Conservation (phyloP, 2,888 invertebrate genomes). For the Malthinus seriepunctatus region DNA sequence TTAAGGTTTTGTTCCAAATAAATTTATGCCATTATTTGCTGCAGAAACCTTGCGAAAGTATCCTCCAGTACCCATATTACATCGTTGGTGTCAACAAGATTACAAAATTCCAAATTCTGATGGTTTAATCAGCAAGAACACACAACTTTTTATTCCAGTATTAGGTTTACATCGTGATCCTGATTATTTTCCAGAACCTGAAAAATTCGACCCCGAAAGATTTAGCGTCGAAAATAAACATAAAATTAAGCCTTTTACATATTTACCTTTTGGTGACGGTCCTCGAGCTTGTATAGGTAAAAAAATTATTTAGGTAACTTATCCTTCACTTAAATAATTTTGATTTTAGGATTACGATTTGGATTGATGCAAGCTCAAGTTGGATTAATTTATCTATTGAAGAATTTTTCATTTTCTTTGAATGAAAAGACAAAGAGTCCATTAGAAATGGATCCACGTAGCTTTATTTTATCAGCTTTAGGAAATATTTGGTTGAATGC, state of each 20-base stretch:
- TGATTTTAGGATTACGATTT: conserved; percentile 41
- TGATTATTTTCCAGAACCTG: background rate
- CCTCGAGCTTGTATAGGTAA: conserved; percentile 62
- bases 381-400: conserved; percentile 36
- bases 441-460: conserved; percentile 8
- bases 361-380: conserved; percentile 44
- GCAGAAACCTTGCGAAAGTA: background rate
- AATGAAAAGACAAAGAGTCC: conserved; percentile 27
- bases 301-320: background rate
- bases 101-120: background rate
- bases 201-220: background rate
- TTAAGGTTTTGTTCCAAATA: background rate
- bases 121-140: background rate
- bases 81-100: background rate
- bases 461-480: conserved; percentile 7
- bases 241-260: conserved; percentile 50
- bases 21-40: background rate
- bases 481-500: conserved; percentile 6
- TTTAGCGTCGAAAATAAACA: background rate
- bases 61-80: background rate
- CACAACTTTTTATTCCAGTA: background rate
- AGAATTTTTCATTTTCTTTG: conserved; percentile 26
- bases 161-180: background rate
- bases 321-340: background rate
- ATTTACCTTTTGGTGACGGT: conserved; percentile 63